phyloP scores from a whole-genome alignment of 2,113 vertebrate genomes.

The Ivindomyrus marchei region DNA sequence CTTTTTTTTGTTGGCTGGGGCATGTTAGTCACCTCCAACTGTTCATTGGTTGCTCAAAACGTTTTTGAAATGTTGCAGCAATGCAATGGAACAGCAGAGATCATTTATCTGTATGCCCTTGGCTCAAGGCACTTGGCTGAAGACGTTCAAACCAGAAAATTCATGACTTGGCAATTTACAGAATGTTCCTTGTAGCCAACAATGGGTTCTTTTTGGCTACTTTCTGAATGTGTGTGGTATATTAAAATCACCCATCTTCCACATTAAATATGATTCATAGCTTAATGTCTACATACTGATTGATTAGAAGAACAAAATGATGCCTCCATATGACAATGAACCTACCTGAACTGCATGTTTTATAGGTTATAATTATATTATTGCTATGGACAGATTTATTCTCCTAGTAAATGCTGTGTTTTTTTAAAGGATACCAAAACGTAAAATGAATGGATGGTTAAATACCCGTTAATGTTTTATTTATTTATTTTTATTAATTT shows the following conservation, averaged over 20 bases:
- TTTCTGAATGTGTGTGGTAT: not conserved
- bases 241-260: not conserved
- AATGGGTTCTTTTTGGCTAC: not conserved
- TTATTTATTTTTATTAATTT: not conserved
- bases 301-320: not conserved
- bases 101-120: not conserved
- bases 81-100: not conserved
- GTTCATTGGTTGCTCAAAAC: not conserved
- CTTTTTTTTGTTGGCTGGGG: not conserved
- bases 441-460: not conserved
- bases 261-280: not conserved
- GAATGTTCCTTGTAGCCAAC: not conserved
- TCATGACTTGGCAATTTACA: not conserved
- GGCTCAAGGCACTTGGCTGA: not conserved
- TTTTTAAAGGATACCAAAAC: not conserved
- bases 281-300: not conserved
- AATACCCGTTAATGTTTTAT: not conserved
- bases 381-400: not conserved
- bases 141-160: not conserved
- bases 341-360: not conserved
- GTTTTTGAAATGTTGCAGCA: not conserved
- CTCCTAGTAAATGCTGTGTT: not conserved
- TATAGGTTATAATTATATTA: not conserved
- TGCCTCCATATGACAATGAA: not conserved
- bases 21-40: not conserved